Evolutionary conservation across 1,140 invertebrate species (phyloP), one percentile per base, ranked within the genome.

Genomic region (Cataglyphis hispanica): DNA sequence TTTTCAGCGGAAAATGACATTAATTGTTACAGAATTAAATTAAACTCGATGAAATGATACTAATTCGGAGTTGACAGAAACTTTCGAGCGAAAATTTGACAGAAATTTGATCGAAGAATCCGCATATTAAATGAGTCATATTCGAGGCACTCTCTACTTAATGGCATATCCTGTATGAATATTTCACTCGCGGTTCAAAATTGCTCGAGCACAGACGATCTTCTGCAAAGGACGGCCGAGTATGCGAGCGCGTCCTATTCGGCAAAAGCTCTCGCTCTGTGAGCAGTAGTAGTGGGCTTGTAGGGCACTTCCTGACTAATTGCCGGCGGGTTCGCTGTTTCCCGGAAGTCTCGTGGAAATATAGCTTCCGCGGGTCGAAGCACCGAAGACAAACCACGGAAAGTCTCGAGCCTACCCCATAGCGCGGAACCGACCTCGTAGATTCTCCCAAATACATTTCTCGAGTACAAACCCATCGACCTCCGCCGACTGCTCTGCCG

Each of bases 281-380:
- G 56, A 87, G 85, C 61, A 86, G 88, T 34, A 86, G 88, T 34
- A 86, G 83, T 84, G 87, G 89, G 90, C 87, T 89, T 89, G 91
- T 87, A 89, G 87, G 87, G 84, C 87, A 92, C 91, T 91, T 91
- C 90, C 91, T 91, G 90, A 91, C 91, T 92, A 92, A 92, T 92
- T 92, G 91, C 86, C 87, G 86, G 83, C 70, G 67, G 74, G 86
- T 87, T 87, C 85, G 70, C 84, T 86, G 86, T 90, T 87, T 81
- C 88, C 84, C 85, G 90, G 89, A 91, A 91, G 85, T 91, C 83
- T 70, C 84, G 84, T 87, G 86, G 89, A 92, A 92, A 91, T 91
- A 92, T 92, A 87, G 87, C 89, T 92, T 90, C 91, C 89, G 90
- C 81, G 72, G 84, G 60, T 87, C 86, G 87, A 85, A 89, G 84